Percentiles rank a stretch among this genome's conserved stretches.
Evolutionary conservation across 2,113 vertebrate genomes (phyloP).

Genomic region (Ascaphus truei): DNA sequence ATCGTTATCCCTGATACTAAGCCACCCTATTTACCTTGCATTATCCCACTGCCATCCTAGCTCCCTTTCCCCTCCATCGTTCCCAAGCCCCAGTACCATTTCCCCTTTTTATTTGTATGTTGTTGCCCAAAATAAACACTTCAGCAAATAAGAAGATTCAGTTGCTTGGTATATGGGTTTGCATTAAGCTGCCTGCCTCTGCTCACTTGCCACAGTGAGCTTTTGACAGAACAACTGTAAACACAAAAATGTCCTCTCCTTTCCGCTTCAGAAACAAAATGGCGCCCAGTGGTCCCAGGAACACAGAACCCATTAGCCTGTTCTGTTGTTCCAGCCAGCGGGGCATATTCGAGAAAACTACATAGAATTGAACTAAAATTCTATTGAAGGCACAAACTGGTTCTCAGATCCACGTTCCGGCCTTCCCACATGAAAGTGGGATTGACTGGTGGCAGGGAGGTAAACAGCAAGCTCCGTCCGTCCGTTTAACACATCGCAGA

Average conservation of each 20-base stretch:
- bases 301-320: background rate
- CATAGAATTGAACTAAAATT: slow-evolving; percentile 32
- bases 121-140: no score
- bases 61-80: no score
- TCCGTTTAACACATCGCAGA: slow-evolving; percentile 1
- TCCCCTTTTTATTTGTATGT: no score
- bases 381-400: slow-evolving; percentile 15
- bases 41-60: no score
- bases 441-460: background rate
- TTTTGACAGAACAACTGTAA: no score
- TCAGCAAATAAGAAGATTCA: no score
- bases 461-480: background rate
- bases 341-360: background rate
- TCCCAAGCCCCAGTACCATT: no score
- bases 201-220: no score
- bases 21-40: no score
- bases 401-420: background rate
- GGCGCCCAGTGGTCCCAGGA: background rate
- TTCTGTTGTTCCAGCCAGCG: background rate
- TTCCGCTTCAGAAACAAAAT: background rate
- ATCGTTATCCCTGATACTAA: no score
- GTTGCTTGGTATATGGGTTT: no score
- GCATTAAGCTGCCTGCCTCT: no score
- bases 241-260: background rate
- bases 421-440: slow-evolving; percentile 3